Base-by-base conservation (phyloP, 2,888 invertebrate species). In the Trissonchulus latispiculum region DNA sequence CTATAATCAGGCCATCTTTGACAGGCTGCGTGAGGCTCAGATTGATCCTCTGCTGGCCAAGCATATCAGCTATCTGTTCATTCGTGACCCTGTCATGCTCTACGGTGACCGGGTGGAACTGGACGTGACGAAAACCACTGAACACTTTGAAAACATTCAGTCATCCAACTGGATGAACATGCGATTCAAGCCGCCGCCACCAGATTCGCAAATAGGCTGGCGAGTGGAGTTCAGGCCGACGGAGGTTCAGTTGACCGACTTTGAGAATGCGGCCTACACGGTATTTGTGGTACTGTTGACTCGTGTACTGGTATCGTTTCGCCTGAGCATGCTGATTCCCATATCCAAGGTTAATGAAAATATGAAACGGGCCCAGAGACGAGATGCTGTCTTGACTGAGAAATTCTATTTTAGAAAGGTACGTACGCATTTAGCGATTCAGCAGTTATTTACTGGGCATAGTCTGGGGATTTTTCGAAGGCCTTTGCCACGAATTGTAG, bases 171-270 rank as follows among this genome's bases (percentile, higher is more conserved):
- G 82, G 82, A 80, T 80, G 80, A 82, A 82, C 72, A 82, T 82
- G 82, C 77, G 82, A 61, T 99, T 99, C 86, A 99, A 99, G 86
- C 96, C 96, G 36, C 97, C 97, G 64, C 95, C 95, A 33, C 93
- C 95, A 0, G 85, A 86, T 28, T 90, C 94, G 83, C 88, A 92
- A 70, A 99, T 99, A 81, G 99, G 99, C 59, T 99, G 99, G 99
- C 88, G 99, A 78, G 99, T 99, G 0, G 99, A 99, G 87, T 99
- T 99, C 87, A 89, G 99, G 36, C 97, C 99, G 62, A 97, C 97
- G 84, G 95, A 95, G 85, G 92, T 94, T 31, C 99, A 99, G 85
- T 88, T 99, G 78, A 97, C 99, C 0, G 97, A 99, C 86, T 99
- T 99, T 86, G 99, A 99, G 86, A 99, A 99, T 86, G 97, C 99